Percentiles rank a stretch among this genome's conserved stretches.
Conservation (phyloP, 2,888 invertebrate genomes). For the Octodonta nipae region DNA sequence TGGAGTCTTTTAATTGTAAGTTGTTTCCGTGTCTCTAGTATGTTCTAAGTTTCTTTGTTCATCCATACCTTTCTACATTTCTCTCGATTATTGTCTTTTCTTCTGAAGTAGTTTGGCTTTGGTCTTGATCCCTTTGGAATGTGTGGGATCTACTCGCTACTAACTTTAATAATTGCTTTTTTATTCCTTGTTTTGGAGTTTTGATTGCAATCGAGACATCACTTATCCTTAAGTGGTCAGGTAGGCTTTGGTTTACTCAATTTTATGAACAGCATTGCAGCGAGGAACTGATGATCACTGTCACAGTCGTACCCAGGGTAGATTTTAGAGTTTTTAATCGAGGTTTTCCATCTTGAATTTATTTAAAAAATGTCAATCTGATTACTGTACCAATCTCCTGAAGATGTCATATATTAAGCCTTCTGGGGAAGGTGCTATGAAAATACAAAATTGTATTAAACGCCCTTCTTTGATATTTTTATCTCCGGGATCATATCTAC, state of each 20-base stretch:
- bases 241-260: background rate
- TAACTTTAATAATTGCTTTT: too few species aligned
- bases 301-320: conserved; percentile 1
- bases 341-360: conserved; percentile 2
- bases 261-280: conserved; percentile 2
- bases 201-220: background rate
- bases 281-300: conserved; percentile 2
- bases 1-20: too few species aligned
- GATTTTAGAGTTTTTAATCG: conserved; percentile 2
- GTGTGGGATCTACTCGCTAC: too few species aligned
- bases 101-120: too few species aligned
- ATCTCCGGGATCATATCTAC: background rate
- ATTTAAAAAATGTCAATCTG: background rate
- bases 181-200: too few species aligned
- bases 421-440: background rate
- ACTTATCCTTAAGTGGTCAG: background rate
- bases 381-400: background rate
- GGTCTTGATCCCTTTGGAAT: too few species aligned
- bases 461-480: conserved; percentile 1
- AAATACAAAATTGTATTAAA: conserved; percentile 1
- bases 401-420: conserved; percentile 1
- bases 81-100: too few species aligned
- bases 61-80: too few species aligned
- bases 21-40: too few species aligned
- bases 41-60: too few species aligned